Conservation (phyloP, 37 sponge, comb jelly and placozoan genomes). For the Tethya wilhelma region DNA sequence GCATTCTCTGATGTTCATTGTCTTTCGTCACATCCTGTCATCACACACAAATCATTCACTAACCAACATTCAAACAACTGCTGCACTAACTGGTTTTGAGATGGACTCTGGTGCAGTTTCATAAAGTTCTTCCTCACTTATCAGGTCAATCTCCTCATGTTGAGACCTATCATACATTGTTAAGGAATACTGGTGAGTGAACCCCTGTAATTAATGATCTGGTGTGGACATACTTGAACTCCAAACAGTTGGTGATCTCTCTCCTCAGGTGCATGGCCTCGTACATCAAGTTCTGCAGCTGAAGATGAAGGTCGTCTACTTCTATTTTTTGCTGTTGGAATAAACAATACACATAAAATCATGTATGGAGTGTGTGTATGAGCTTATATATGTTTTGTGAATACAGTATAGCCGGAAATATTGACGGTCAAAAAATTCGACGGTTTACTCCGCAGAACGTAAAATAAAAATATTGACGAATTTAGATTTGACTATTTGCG, state of each 20-base stretch:
- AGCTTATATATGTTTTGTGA: no score
- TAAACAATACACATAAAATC: no score
- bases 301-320: constrained; percentile 80
- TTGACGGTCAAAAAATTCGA: no score
- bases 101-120: no score
- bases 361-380: no score
- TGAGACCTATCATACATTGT: constrained; percentile 51
- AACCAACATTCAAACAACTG: no score
- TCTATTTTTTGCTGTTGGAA: constrained; percentile 66
- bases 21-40: constrained; percentile 52
- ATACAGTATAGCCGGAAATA: no score
- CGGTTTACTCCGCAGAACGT: no score
- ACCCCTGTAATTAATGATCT: not conserved
- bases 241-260: constrained; percentile 81
- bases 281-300: constrained; percentile 86
- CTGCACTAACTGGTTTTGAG: no score
- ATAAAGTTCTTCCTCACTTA: constrained; percentile 78
- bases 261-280: constrained; percentile 73
- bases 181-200: not conserved
- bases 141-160: constrained; percentile 82
- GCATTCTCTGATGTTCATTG: constrained; percentile 81
- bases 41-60: no score
- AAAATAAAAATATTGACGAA: no score
- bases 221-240: constrained; percentile 71
- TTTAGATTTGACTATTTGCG: no score